phyloP scores from a whole-genome alignment of 2,113 vertebrate genomes.

The Lycaon pictus region DNA sequence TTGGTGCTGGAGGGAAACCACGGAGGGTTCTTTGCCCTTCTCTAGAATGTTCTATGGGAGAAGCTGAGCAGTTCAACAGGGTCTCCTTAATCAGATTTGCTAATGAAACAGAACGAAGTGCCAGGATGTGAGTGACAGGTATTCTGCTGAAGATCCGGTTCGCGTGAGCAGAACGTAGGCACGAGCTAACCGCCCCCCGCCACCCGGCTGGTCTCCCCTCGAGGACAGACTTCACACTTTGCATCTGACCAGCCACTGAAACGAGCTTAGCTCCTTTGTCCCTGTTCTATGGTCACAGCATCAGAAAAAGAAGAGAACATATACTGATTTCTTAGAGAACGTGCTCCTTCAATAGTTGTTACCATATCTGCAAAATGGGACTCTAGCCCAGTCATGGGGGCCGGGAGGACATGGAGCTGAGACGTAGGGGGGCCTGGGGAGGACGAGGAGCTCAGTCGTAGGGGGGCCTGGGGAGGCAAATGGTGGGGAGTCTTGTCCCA shows the following conservation, averaged over 20 bases:
- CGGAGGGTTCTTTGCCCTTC: not conserved
- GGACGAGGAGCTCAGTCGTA: too few relatives aligned
- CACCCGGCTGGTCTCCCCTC: not conserved
- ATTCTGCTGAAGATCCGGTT: not conserved
- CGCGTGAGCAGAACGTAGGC: too few relatives aligned
- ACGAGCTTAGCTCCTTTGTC: not conserved
- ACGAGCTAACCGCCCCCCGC: too few relatives aligned
- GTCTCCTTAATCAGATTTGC: not conserved
- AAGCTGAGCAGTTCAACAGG: not conserved
- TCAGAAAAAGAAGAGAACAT: not conserved
- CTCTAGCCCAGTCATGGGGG: too few relatives aligned
- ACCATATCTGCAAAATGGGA: fast-evolving
- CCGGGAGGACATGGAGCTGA: too few relatives aligned
- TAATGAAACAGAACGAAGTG: not conserved
- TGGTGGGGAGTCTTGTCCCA: too few relatives aligned
- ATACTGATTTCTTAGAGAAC: not conserved
- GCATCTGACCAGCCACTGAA: fast-evolving
- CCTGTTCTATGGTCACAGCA: not conserved
- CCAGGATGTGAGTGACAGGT: not conserved
- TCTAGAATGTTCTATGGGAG: not conserved
- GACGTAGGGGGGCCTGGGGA: fast-evolving
- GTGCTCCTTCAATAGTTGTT: not conserved
- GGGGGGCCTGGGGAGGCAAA: too few relatives aligned
- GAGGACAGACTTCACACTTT: fast-evolving
- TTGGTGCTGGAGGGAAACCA: not conserved